Conservation (phyloP, 2,797 vertebrate species). For the Parauchenoglanis ngamensis region DNA sequence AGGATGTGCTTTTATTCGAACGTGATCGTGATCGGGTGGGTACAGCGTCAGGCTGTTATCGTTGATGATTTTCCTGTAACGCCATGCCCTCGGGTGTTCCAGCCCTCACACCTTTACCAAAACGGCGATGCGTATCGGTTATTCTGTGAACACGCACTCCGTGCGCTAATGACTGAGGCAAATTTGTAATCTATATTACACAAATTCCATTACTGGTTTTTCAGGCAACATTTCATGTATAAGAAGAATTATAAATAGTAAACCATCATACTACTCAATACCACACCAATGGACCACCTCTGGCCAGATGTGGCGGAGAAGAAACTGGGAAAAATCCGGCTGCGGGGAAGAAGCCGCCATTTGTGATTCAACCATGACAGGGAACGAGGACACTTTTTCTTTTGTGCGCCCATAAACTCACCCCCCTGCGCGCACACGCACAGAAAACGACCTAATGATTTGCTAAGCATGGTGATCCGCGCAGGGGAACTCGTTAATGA, state of each 20-base stretch:
- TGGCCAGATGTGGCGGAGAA: not conserved
- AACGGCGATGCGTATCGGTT: not conserved
- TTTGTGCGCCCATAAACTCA: not conserved
- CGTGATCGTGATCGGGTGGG: not conserved
- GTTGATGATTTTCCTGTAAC: too few species aligned
- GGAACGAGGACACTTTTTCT: not conserved
- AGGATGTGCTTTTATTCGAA: not conserved
- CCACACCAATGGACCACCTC: not conserved
- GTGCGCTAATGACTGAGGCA: not conserved
- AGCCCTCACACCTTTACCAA: not conserved
- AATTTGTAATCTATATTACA: not conserved
- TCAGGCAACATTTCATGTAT: too few species aligned
- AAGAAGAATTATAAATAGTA: not conserved
- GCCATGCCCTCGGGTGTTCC: not conserved
- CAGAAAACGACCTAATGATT: conserved; percentile 25
- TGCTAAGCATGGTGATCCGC: conserved; percentile 24
- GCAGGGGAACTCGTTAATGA: conserved; percentile 50
- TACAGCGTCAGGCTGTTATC: not conserved
- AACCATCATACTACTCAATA: not conserved
- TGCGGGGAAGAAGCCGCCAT: not conserved
- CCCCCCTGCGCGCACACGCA: not conserved
- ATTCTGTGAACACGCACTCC: not conserved
- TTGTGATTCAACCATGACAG: not conserved
- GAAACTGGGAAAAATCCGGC: not conserved
- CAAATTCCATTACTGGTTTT: not conserved